phyloP scores from a whole-genome alignment of 1,140 invertebrate species.

The Drosophila biarmipes region DNA sequence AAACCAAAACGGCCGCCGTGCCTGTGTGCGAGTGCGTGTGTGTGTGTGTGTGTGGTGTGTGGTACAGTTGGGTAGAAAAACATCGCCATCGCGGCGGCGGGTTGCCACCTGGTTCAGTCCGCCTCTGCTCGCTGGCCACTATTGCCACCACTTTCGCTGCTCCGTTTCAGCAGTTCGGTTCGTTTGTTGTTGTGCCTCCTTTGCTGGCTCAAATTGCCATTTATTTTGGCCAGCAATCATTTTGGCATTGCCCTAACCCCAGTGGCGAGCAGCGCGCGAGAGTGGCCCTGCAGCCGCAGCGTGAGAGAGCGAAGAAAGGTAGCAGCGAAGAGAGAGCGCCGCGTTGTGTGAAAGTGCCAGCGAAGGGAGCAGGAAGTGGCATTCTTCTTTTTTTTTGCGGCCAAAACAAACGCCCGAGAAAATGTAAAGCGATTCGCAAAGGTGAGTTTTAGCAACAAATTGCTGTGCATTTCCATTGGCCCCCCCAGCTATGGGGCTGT shows the following conservation, averaged over 20 bases:
- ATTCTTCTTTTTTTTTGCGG: no score
- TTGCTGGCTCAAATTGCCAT: background rate
- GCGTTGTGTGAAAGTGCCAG: conserved; percentile 44
- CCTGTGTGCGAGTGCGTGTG: no score
- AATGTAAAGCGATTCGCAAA: conserved; percentile 41
- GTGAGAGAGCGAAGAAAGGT: background rate
- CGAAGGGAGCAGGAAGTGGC: conserved; percentile 21
- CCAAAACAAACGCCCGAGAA: conserved; percentile 26
- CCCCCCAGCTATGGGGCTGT: conserved; percentile 9
- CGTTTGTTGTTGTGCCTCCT: conserved; percentile 34
- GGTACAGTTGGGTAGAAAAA: conserved; percentile 82
- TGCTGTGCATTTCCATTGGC: background rate
- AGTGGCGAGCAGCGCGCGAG: background rate
- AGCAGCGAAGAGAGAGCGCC: conserved; percentile 4
- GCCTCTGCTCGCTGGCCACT: no score
- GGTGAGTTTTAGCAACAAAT: conserved; percentile 19
- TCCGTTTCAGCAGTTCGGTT: conserved; percentile 29
- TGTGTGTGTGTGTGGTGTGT: no score
- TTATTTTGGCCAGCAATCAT: no score
- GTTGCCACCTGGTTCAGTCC: conserved; percentile 56
- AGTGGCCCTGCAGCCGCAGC: background rate
- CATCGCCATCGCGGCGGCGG: conserved; percentile 51
- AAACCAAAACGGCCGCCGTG: conserved; percentile 18
- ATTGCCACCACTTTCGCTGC: conserved; percentile 37
- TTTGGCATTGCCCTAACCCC: no score